Evolutionary conservation across 2,113 vertebrate genomes (phyloP), one percentile per base, ranked within the genome.

Genomic region (Chaetops frenatus): DNA sequence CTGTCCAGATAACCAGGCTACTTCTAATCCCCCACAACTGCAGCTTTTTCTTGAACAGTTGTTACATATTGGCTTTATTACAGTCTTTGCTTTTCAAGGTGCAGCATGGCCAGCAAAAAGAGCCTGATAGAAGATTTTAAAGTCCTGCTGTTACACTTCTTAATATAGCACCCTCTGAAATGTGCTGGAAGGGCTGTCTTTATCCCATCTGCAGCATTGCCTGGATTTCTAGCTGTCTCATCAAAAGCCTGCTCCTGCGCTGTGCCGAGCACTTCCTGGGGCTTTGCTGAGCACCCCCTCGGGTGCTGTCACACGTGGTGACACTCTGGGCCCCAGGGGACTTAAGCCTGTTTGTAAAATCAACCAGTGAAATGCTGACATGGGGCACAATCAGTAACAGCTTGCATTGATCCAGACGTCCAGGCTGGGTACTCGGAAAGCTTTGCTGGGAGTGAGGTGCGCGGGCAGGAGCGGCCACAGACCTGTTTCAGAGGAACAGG

Each of bases 151-250:
- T 67, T 94, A 80, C 56, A 57, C 24, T 89, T 84, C 86, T 91
- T 91, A 84, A 79, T 91, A 81, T 87, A 94, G 87, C 78, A 94
- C 36, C 45, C 38, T 89, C 57, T 79, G 93, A 92, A 51, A 71
- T 64, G 89, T 86, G 78, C 86, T 86, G 65, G 80, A 89, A 78
- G 71, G 60, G 51, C 87, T 95, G 53, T 74, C 81, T 88, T 65
- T 86, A 72, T 86, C 65, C 69, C 45, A 65, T 78, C 70, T 86
- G 81, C 0, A 0, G 28, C 71, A 61, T 69, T 0, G 4, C 81
- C 64, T 40, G 78, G 6, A 17, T 90, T 93, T 94, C 60, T 90
- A 42, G 86, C 88, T 88, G 76, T 54, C 72, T 95, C 88, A 81
- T 93, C 76, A 86, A 90, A 90, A 90, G 42, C 70, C 17, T 44